Conservation (phyloP, 1,140 invertebrate species). For the Grapholita molesta region DNA sequence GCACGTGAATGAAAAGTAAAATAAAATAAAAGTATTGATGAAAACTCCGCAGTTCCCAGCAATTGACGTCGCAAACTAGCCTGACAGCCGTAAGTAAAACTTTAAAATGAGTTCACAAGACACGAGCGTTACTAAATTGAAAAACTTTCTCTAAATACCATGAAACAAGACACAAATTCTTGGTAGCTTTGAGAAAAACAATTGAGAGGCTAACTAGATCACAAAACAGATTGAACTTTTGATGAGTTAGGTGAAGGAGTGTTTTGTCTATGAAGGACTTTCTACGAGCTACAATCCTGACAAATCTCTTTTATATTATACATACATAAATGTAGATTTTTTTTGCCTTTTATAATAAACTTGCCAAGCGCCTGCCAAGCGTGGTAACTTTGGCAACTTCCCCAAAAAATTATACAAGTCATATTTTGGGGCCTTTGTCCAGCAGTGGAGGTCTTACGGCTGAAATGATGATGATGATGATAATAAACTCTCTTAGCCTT, state of each 20-base stretch:
- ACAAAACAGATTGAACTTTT: neutral
- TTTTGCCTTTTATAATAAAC: too few relatives aligned
- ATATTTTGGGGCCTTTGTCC: too few relatives aligned
- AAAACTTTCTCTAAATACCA: constrained; percentile 14
- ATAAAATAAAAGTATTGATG: neutral
- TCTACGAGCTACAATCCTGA: too few relatives aligned
- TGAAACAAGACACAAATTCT: neutral
- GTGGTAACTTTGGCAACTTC: too few relatives aligned
- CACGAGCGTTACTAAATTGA: constrained; percentile 12
- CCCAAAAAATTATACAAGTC: too few relatives aligned
- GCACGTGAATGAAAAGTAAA: too few relatives aligned
- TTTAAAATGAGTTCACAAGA: constrained; percentile 15
- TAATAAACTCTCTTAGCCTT: too few relatives aligned
- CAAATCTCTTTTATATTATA: neutral
- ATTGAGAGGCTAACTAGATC: neutral
- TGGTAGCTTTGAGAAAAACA: neutral
- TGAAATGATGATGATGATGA: too few relatives aligned
- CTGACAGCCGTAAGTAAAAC: neutral
- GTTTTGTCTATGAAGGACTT: neutral
- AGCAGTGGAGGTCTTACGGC: too few relatives aligned
- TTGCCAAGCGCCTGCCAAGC: too few relatives aligned
- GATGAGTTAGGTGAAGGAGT: neutral
- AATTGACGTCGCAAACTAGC: neutral
- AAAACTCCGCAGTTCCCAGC: neutral
- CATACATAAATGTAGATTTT: neutral